phyloP scores from a whole-genome alignment of 1,140 invertebrate species.

The Zaprionus capensis region DNA sequence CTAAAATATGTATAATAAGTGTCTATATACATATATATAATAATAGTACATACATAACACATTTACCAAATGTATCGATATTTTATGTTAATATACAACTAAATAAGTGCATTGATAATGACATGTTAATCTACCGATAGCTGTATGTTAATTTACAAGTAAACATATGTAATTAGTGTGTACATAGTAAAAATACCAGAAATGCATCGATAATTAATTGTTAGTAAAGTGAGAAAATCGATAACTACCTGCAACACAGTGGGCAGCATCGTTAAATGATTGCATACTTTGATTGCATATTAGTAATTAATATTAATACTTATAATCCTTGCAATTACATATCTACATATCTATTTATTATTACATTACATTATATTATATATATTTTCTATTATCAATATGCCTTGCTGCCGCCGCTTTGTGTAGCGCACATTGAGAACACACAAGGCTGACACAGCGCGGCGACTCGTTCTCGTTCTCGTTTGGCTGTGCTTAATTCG shows the following conservation, averaged over 20 bases:
- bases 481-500: constrained; percentile 55
- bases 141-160: too few species aligned
- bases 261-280: background rate
- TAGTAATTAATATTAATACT: too few species aligned
- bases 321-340: background rate
- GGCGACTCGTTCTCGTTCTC: constrained; percentile 51
- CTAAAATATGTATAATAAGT: background rate
- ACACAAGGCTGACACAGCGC: constrained; percentile 35
- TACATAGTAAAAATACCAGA: background rate
- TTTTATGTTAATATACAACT: too few species aligned
- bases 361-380: background rate
- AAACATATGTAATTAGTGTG: background rate
- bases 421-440: constrained; percentile 52
- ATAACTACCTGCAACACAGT: background rate
- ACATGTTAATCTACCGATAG: too few species aligned
- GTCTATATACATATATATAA: too few species aligned
- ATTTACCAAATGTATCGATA: too few species aligned
- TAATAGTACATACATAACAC: too few species aligned
- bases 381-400: background rate
- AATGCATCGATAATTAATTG: background rate
- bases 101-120: too few species aligned
- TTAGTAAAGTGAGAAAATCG: background rate
- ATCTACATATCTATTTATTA: background rate
- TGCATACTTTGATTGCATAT: background rate
- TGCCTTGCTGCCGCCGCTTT: background rate